Conservation (phyloP, 2,113 vertebrate species). For the Ciconia boyciana region DNA sequence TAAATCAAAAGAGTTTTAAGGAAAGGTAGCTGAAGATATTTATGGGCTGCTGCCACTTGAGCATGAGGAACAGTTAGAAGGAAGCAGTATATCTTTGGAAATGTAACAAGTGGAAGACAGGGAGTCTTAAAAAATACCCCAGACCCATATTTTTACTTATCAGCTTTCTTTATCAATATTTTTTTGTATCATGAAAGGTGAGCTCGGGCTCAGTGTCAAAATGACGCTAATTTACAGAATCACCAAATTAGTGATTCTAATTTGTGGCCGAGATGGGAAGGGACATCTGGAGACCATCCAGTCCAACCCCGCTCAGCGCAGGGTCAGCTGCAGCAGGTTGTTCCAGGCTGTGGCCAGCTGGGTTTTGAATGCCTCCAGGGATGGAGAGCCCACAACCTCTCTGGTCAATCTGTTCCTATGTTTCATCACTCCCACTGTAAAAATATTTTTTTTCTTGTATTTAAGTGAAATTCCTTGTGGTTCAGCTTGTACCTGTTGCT, state of each 20-base stretch:
- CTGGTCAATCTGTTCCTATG: not conserved
- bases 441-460: not conserved
- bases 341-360: not conserved
- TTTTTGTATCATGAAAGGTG: not conserved
- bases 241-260: not conserved
- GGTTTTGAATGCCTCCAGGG: not conserved
- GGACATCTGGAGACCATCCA: not conserved
- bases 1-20: conserved; percentile 38
- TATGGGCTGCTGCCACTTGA: not conserved
- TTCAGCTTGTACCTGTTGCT: not conserved
- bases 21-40: not conserved
- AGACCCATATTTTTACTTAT: not conserved
- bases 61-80: conserved; percentile 4
- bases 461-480: not conserved
- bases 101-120: not conserved
- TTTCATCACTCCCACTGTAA: not conserved
- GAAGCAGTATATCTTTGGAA: conserved; percentile 9
- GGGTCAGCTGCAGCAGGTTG: not conserved
- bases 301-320: not conserved
- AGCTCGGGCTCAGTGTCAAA: not conserved
- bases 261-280: not conserved
- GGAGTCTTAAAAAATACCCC: not conserved
- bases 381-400: not conserved
- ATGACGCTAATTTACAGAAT: not conserved
- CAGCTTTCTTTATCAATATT: not conserved